Base-by-base conservation (phyloP, 2,113 vertebrate species). In the Phalacrocorax pelagicus region DNA sequence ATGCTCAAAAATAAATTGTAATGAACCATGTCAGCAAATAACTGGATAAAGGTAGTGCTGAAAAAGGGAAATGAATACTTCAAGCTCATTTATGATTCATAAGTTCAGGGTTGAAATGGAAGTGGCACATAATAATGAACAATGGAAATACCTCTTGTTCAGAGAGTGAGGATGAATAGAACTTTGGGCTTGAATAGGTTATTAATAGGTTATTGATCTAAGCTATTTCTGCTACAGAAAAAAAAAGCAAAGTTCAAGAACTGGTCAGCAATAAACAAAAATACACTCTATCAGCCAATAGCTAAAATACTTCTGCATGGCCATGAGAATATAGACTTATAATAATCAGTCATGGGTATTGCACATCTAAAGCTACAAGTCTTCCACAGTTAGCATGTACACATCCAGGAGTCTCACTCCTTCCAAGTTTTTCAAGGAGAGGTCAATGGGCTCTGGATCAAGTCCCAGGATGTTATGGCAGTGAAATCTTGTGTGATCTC, bases 11-110 rank as follows among this genome's bases (percentile, higher is more conserved):
- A 93, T 94, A 96, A 94, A 77, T 95, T 96, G 82, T 74, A 97
- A 94, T 57, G 81, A 94, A 55, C 82, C 70, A 54, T 34, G 82
- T 96, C 95, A 97, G 95, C 96, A 94, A 96, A 94, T 79, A 90
- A 90, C 23, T 19, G 95, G 80, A 94, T 83, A 67, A 88, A 92
- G 94, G 94, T 81, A 86, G 70, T 55, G 73, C 94, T 96, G 95
- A 96, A 94, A 96, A 90, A 94, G 85, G 86, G 88, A 97, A 97
- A 96, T 47, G 9, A 96, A 97, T 96, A 96, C 87, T 95, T 92
- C 71, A 86, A 51, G 54, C 62, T 96, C 94, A 97, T 98, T 96
- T 97, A 97, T 96, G 83, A 97, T 97, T 97, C 93, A 98, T 96
- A 86, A 95, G 83, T 34, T 89, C 67, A 67, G 86, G 83, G 86